These are phyloP conservation scores for Podilymbus podiceps DNA, from an alignment of 2,113 vertebrate species.

Conservation along the genomic window DNA sequence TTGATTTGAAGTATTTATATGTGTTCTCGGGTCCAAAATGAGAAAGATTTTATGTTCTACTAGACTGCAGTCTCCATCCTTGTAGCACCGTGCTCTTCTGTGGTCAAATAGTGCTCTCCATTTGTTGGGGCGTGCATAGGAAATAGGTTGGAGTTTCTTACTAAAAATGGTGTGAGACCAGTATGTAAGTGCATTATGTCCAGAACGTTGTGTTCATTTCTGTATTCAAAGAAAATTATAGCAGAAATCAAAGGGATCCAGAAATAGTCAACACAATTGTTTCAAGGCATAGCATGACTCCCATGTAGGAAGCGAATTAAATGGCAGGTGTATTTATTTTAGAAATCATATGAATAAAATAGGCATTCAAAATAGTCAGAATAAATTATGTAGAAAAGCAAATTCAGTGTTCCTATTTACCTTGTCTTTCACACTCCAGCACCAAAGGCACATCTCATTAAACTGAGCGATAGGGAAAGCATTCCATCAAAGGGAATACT, in stretches of 20 bases:
- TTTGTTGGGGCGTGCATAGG: background rate
- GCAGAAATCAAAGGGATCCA: background rate
- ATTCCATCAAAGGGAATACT: conserved; percentile 32
- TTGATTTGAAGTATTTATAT: background rate
- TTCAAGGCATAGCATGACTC: conserved; percentile 18
- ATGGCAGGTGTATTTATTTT: conserved; percentile 45
- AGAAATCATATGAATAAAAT: conserved; percentile 40
- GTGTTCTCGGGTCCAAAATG: background rate
- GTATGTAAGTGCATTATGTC: background rate
- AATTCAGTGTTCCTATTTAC: conserved; percentile 41
- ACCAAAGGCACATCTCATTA: conserved; percentile 46
- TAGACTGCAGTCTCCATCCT: background rate
- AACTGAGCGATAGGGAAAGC: background rate
- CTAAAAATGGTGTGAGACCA: background rate
- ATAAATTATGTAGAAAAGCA: conserved; percentile 46
- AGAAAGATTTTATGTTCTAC: background rate
- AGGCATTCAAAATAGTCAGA: conserved; percentile 22
- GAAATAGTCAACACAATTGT: conserved; percentile 23
- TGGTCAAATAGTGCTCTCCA: background rate
- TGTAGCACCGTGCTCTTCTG: rapidly evolving
- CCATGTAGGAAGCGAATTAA: conserved; percentile 19
- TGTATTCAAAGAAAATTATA: conserved; percentile 1
- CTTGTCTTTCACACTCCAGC: conserved; percentile 39
- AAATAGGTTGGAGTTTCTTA: background rate
- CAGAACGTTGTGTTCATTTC: background rate